phyloP scores from a whole-genome alignment of 92 coral and sea anemone species.

The Epizoanthus ramosus region DNA sequence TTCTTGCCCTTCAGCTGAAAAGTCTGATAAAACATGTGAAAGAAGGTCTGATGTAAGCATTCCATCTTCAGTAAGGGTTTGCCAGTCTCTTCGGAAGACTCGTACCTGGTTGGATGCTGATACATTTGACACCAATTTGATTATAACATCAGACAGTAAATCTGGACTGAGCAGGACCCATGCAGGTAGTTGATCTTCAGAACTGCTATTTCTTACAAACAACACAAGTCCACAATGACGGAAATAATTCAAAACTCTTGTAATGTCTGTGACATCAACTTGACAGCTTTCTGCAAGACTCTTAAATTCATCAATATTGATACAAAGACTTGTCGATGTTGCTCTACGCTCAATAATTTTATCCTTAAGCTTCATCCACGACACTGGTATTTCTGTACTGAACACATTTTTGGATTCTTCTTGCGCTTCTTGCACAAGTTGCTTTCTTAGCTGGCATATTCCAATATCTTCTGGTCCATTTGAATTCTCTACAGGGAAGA shows the following conservation, averaged over 20 bases:
- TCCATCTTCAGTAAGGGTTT: neutral
- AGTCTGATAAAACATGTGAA: neutral
- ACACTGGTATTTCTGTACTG: neutral
- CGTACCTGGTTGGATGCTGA: neutral
- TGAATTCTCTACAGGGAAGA: slow-evolving; percentile 13
- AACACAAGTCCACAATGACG: neutral
- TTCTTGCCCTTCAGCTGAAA: neutral
- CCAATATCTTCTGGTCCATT: neutral
- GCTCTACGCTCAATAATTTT: neutral
- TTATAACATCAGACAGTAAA: neutral
- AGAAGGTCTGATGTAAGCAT: neutral
- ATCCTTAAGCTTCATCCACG: neutral
- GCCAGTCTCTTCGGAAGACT: slow-evolving; percentile 6
- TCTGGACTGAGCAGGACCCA: neutral
- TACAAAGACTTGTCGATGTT: neutral
- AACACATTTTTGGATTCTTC: neutral
- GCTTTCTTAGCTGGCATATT: neutral
- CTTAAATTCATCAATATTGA: neutral
- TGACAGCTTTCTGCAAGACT: neutral
- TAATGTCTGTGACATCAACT: neutral
- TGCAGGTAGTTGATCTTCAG: neutral
- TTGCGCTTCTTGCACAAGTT: neutral
- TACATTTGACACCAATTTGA: neutral
- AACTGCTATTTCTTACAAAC: neutral
- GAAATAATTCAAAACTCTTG: neutral